Conservation (phyloP, 2,888 invertebrate genomes). For the Nomada goodeniana region DNA sequence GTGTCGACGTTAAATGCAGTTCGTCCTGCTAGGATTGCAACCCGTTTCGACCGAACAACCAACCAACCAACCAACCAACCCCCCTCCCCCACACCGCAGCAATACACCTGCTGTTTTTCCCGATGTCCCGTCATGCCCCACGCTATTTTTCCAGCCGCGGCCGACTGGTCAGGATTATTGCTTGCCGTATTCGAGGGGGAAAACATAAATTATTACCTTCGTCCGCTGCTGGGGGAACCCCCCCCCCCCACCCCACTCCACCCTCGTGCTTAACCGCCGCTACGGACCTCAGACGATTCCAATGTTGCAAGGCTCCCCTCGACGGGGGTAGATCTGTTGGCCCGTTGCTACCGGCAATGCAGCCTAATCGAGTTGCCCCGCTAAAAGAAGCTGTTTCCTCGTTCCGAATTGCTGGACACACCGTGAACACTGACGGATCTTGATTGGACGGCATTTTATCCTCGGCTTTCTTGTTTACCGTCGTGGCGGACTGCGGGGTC, state of each 20-base stretch:
- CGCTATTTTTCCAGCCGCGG: constrained; percentile 21
- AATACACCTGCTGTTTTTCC: constrained; percentile 1
- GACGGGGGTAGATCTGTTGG: constrained; percentile 27
- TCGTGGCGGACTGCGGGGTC: too few species aligned
- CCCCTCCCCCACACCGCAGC: not conserved
- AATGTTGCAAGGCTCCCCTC: constrained; percentile 32
- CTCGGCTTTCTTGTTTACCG: too few species aligned
- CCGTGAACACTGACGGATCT: not conserved
- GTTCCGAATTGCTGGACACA: not conserved
- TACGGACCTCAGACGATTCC: constrained; percentile 36
- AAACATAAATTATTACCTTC: constrained; percentile 65
- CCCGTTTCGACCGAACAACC: not conserved
- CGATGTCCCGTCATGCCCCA: not conserved
- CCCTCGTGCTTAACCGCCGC: not conserved
- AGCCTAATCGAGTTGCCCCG: constrained; percentile 18
- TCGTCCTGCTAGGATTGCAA: not conserved
- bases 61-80: not conserved
- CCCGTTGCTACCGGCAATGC: constrained; percentile 24
- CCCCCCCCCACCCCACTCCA: constrained; percentile 8
- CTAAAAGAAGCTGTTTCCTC: not conserved
- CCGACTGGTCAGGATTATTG: constrained; percentile 56
- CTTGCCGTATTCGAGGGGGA: constrained; percentile 55
- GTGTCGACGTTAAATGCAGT: constrained; percentile 13
- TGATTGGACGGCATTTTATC: not conserved
- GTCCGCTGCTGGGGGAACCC: constrained; percentile 29